Percentiles rank a stretch among this genome's conserved stretches.
phyloP scores from a whole-genome alignment of 1,140 invertebrate species.

The Whitmania pigra region DNA sequence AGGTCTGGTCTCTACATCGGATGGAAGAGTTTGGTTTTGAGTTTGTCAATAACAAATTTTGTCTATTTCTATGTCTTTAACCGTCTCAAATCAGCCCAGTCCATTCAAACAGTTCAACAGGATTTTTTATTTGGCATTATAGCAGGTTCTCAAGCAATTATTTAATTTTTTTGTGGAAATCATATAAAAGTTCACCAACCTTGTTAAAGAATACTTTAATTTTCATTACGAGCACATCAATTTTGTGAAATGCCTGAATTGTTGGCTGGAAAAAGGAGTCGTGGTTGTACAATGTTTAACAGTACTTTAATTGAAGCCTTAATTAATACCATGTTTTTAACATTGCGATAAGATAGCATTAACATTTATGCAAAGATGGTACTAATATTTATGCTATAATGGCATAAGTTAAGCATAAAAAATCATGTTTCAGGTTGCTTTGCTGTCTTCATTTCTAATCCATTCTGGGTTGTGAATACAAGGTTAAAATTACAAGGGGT shows the following conservation, averaged over 20 bases:
- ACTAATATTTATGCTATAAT: no score
- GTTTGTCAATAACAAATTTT: conserved; percentile 73
- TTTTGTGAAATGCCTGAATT: conserved; percentile 31
- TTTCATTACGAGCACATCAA: not conserved
- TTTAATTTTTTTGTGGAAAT: not conserved
- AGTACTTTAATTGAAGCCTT: no score
- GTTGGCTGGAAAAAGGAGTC: no score
- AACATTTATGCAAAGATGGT: not conserved
- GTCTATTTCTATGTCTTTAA: conserved; percentile 88
- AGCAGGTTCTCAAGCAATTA: conserved; percentile 47
- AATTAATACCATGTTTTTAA: conserved; percentile 56
- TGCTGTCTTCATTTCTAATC: conserved; percentile 70
- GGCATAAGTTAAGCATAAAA: not conserved
- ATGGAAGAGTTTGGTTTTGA: conserved; percentile 64
- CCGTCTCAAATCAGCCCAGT: conserved; percentile 47
- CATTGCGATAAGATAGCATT: conserved; percentile 51
- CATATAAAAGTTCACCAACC: not conserved
- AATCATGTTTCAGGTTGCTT: conserved; percentile 48
- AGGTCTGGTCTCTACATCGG: conserved; percentile 61
- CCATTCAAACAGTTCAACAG: conserved; percentile 48
- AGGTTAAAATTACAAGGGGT: conserved; percentile 62
- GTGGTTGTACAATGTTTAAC: no score
- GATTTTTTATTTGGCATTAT: conserved; percentile 61
- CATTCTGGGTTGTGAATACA: conserved; percentile 80
- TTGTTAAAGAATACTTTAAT: not conserved